These are phyloP conservation scores for Spodoptera exigua DNA, from an alignment of 2,888 invertebrate species.

Conservation along the genomic window DNA sequence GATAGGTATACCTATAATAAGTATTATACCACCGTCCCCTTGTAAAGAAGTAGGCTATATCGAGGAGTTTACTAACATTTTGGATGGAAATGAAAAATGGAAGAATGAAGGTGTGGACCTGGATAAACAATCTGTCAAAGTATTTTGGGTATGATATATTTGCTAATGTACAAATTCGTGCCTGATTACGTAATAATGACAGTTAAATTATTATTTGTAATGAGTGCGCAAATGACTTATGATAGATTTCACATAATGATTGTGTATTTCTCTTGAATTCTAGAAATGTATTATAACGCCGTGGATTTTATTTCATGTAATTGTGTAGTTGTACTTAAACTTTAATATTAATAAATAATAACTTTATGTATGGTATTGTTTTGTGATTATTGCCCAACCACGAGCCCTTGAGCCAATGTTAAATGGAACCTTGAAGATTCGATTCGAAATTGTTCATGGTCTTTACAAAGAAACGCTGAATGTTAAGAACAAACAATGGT, in stretches of 20 bases:
- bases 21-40: conserved; percentile 85
- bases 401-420: not conserved
- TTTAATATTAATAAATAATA: conserved; percentile 48
- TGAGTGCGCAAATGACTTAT: conserved; percentile 43
- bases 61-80: conserved; percentile 71
- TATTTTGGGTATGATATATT: conserved; percentile 82
- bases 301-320: conserved; percentile 41
- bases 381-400: conserved; percentile 2
- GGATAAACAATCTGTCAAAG: conserved; percentile 82
- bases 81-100: conserved; percentile 77
- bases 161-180: conserved; percentile 68
- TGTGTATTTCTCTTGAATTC: conserved; percentile 55
- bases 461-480: not conserved
- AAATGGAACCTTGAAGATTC: not conserved
- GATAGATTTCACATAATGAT: conserved; percentile 36
- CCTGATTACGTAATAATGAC: conserved; percentile 48
- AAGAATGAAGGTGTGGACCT: conserved; percentile 74
- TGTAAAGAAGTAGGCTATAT: conserved; percentile 80
- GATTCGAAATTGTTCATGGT: conserved; percentile 18
- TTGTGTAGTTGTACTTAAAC: conserved; percentile 42
- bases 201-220: conserved; percentile 54
- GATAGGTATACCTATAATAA: conserved; percentile 91
- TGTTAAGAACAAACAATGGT: too few relatives aligned
- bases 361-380: conserved; percentile 18
- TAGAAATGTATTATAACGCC: conserved; percentile 41